Percentiles rank a stretch among this genome's conserved stretches.
Conservation (phyloP, 1,140 invertebrate genomes). For the Drosophila mayri region DNA sequence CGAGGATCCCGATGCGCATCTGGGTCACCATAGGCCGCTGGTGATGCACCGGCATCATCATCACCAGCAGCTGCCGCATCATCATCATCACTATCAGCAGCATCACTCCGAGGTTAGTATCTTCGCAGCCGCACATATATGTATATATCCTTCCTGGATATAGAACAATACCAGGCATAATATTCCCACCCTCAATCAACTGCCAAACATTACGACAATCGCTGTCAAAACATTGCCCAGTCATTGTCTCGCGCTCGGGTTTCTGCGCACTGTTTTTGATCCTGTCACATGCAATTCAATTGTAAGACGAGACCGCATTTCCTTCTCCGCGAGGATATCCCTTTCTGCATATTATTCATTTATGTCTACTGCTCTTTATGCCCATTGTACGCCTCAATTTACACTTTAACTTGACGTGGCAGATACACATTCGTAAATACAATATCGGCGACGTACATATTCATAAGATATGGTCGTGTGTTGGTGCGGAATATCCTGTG, state of each 20-base stretch:
- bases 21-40: slow-evolving; percentile 80
- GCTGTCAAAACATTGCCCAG: slow-evolving; percentile 76
- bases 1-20: slow-evolving; percentile 87
- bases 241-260: slow-evolving; percentile 61
- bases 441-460: slow-evolving; percentile 19
- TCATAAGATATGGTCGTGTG: not conserved
- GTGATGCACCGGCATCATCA: slow-evolving; percentile 85
- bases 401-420: slow-evolving; percentile 66
- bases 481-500: slow-evolving; percentile 39
- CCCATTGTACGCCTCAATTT: slow-evolving; percentile 66
- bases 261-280: slow-evolving; percentile 32
- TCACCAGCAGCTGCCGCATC: slow-evolving; percentile 73
- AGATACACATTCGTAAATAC: slow-evolving; percentile 1
- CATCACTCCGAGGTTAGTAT: slow-evolving; percentile 83
- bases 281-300: slow-evolving; percentile 61
- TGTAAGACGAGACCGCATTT: slow-evolving; percentile 73
- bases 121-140: not conserved
- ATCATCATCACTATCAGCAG: slow-evolving; percentile 75
- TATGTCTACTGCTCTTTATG: slow-evolving; percentile 56
- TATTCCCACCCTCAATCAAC: slow-evolving; percentile 6
- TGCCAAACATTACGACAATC: slow-evolving; percentile 71
- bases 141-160: not conserved
- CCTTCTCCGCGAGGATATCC: slow-evolving; percentile 55
- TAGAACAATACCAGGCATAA: not conserved
- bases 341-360: slow-evolving; percentile 56